Evolutionary conservation across 2,113 vertebrate species (phyloP).

Genomic region (Pedetes capensis): DNA sequence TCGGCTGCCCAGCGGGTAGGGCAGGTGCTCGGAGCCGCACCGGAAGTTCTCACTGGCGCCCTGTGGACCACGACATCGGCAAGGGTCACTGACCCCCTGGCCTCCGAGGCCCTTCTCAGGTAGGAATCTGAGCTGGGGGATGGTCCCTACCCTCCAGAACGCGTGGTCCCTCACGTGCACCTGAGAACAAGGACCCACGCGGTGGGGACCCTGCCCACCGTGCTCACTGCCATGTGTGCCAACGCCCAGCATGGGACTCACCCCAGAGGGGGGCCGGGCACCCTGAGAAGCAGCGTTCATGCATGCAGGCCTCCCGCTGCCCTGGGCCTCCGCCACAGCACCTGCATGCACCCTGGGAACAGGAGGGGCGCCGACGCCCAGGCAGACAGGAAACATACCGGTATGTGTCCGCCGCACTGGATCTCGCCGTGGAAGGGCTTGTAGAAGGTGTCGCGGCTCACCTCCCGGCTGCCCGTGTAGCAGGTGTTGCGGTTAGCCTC

Average conservation of each 20-base stretch:
- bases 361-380: background rate
- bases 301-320: accelerated
- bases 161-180: accelerated
- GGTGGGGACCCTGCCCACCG: accelerated
- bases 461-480: constrained; percentile 81
- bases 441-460: constrained; percentile 81
- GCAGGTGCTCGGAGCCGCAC: constrained; percentile 94
- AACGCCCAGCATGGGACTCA: accelerated
- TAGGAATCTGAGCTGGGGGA: background rate
- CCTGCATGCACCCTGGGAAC: accelerated
- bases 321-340: accelerated
- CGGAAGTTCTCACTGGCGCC: constrained; percentile 77
- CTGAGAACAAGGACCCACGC: background rate
- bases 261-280: too few relatives aligned
- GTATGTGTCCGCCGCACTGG: constrained; percentile 68
- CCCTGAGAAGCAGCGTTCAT: accelerated
- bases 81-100: background rate
- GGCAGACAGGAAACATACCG: constrained; percentile 63
- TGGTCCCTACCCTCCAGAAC: background rate
- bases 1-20: constrained; percentile 92
- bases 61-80: background rate
- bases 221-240: background rate
- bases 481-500: constrained; percentile 87
- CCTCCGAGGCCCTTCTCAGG: background rate
- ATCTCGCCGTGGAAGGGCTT: constrained; percentile 87